phyloP scores from a whole-genome alignment of 2,888 invertebrate species.

The Biston stratarius region DNA sequence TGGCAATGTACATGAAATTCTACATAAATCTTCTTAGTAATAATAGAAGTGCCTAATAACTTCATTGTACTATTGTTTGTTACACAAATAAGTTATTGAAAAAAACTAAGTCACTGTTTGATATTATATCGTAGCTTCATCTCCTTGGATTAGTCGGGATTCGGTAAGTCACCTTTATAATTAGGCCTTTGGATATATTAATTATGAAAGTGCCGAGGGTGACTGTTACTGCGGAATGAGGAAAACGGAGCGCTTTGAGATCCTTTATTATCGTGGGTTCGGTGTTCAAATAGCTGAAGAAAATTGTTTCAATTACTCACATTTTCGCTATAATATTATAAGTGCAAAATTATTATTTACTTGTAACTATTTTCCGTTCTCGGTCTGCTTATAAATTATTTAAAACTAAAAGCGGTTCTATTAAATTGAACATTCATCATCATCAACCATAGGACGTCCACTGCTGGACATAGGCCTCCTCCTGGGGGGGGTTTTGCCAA shows the following conservation, averaged over 20 bases:
- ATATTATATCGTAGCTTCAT: slow-evolving; percentile 43
- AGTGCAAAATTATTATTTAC: not conserved
- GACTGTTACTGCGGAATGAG: slow-evolving; percentile 20
- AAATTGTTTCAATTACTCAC: not conserved
- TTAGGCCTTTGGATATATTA: slow-evolving; percentile 47
- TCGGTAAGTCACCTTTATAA: slow-evolving; percentile 44
- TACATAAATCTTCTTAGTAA: no score
- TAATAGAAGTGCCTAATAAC: no score
- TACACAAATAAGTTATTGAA: no score
- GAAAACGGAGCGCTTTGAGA: slow-evolving; percentile 14
- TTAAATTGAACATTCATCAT: no score
- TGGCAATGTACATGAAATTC: no score
- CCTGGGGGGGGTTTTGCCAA: no score
- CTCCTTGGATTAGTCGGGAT: slow-evolving; percentile 57
- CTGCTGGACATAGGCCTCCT: no score
- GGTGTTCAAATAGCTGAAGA: slow-evolving; percentile 1
- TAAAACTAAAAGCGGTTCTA: not conserved
- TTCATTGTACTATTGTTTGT: no score
- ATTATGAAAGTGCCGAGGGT: slow-evolving; percentile 40
- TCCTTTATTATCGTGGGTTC: slow-evolving; percentile 3
- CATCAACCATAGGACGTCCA: no score
- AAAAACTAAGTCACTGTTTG: slow-evolving; percentile 38
- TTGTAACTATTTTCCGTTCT: no score
- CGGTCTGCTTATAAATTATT: no score
- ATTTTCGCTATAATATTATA: not conserved